phyloP scores from a whole-genome alignment of 2,888 invertebrate species.

The Torymus tubicola region DNA sequence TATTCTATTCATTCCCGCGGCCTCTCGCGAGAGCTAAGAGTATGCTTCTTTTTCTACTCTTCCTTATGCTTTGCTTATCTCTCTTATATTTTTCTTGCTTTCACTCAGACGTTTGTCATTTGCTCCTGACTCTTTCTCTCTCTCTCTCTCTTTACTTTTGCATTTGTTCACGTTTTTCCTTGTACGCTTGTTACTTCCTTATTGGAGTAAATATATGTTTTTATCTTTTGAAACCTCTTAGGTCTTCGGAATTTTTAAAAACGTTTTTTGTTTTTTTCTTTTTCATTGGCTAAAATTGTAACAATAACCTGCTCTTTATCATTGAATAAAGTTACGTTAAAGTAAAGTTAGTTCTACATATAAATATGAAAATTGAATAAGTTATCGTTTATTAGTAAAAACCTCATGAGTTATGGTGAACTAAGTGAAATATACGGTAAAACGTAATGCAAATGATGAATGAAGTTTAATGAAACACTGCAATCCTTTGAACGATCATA shows the following conservation, averaged over 20 bases:
- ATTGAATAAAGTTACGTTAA: no score
- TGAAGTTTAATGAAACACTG: neutral
- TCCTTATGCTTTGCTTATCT: neutral
- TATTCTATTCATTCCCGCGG: constrained; percentile 55
- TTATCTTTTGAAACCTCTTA: no score
- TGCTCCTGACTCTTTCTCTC: neutral
- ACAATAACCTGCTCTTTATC: no score
- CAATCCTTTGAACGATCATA: neutral
- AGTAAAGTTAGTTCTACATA: no score
- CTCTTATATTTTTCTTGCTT: constrained; percentile 7
- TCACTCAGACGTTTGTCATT: constrained; percentile 9
- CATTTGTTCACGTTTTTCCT: constrained; percentile 7
- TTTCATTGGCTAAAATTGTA: no score
- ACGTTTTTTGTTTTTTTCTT: no score
- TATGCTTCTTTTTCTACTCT: constrained; percentile 42
- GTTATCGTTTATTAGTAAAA: no score
- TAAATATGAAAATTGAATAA: no score
- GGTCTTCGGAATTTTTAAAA: no score
- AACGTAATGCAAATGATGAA: no score
- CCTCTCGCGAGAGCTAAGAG: constrained; percentile 26
- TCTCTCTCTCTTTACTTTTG: neutral
- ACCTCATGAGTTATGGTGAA: no score
- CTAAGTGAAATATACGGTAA: no score
- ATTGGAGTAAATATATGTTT: neutral
- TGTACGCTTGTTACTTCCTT: constrained; percentile 12